phyloP scores from a whole-genome alignment of 2,797 vertebrate species.

The Tarsius wallacei region DNA sequence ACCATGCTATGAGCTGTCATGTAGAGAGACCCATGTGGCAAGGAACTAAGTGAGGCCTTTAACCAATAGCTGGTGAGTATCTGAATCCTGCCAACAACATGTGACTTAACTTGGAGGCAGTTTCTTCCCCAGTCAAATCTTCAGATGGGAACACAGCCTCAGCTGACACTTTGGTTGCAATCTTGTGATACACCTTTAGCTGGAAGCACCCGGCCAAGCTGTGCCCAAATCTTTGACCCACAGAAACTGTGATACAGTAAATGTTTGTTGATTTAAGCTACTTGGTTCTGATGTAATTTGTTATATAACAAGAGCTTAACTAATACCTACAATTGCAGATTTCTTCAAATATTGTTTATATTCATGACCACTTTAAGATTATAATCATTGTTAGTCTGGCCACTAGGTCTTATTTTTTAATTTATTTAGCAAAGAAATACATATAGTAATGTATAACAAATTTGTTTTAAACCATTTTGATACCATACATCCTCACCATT shows the following conservation, averaged over 20 bases:
- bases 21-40: background rate
- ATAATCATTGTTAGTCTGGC: background rate
- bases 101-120: background rate
- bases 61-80: background rate
- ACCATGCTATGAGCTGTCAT: background rate
- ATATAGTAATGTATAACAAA: background rate
- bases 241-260: background rate
- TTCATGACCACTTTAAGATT: background rate
- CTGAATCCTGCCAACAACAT: background rate
- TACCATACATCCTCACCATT: background rate
- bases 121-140: background rate
- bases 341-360: background rate
- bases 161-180: background rate
- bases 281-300: background rate
- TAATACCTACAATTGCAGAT: background rate
- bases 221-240: background rate
- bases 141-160: too few relatives aligned
- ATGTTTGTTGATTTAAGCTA: background rate
- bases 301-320: background rate
- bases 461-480: background rate
- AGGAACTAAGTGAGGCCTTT: background rate
- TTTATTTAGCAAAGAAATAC: background rate
- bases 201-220: background rate
- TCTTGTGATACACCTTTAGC: background rate
- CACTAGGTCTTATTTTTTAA: constrained; percentile 25